phyloP scores from a whole-genome alignment of 2,888 invertebrate species.

The Drosophila paramelanica region DNA sequence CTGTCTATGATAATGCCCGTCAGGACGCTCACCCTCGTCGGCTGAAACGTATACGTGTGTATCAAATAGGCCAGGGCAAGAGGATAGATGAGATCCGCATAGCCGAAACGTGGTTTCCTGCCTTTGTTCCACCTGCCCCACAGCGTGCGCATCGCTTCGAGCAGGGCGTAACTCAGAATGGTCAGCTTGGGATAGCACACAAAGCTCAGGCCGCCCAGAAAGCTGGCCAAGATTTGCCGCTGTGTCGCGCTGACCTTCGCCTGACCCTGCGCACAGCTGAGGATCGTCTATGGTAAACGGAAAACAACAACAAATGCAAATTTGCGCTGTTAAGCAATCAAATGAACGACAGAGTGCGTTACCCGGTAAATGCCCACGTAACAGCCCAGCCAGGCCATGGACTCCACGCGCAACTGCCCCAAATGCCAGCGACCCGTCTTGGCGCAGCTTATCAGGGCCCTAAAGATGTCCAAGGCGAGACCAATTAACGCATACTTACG shows the following conservation, averaged over 20 bases:
- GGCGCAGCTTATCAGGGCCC: constrained; percentile 46
- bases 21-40: constrained; percentile 37
- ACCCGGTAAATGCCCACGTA: constrained; percentile 81
- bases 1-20: constrained; percentile 42
- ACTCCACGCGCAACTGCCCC: constrained; percentile 47
- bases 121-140: constrained; percentile 41
- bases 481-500: constrained; percentile 71
- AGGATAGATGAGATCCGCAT: constrained; percentile 35
- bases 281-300: constrained; percentile 43
- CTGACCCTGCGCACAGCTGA: constrained; percentile 62
- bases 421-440: constrained; percentile 34
- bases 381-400: constrained; percentile 66
- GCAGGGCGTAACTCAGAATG: constrained; percentile 67
- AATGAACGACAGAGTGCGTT: constrained; percentile 16
- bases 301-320: neutral
- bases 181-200: constrained; percentile 66
- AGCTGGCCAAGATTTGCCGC: constrained; percentile 69
- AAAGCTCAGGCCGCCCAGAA: constrained; percentile 73
- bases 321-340: neutral
- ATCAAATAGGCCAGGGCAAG: constrained; percentile 51
- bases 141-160: constrained; percentile 59
- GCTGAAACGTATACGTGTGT: constrained; percentile 47
- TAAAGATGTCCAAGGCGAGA: constrained; percentile 69
- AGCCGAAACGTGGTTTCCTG: constrained; percentile 16
- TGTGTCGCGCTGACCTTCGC: constrained; percentile 1